A percentile compares a stretch with the other conserved stretches of the same genome.
Evolutionary conservation across 2,888 invertebrate species (phyloP).

Genomic region (Desoria tigrina): DNA sequence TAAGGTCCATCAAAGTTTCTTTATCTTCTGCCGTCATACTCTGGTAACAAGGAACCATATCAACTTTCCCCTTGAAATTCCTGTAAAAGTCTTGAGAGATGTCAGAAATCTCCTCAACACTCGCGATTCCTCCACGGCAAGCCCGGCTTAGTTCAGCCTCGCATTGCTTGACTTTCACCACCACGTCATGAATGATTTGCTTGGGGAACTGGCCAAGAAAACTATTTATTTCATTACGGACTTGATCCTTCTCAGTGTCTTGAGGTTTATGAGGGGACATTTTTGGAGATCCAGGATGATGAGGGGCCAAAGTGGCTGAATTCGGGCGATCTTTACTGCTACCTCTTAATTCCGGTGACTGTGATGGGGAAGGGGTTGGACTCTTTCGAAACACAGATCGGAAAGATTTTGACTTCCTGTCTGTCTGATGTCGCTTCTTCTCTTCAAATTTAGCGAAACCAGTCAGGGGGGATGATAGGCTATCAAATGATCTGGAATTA

Average conservation of each 20-base stretch:
- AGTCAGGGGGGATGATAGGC: conserved; percentile 48
- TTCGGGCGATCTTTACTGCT: neutral
- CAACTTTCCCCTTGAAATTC: conserved; percentile 68
- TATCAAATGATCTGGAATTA: conserved; percentile 47
- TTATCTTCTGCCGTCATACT: conserved; percentile 70
- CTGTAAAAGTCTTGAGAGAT: conserved; percentile 88
- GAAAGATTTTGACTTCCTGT: conserved; percentile 75
- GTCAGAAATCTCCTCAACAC: conserved; percentile 84
- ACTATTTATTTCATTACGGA: conserved; percentile 59
- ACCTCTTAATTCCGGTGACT: conserved; percentile 33
- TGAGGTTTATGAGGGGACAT: conserved; percentile 29
- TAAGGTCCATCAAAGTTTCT: conserved; percentile 83
- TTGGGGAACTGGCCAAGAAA: conserved; percentile 58
- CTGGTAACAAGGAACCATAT: conserved; percentile 66
- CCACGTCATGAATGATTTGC: conserved; percentile 65
- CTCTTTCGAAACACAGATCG: conserved; percentile 76
- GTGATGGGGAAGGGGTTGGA: conserved; percentile 57
- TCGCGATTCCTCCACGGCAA: conserved; percentile 56
- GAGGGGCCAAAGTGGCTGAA: conserved; percentile 15
- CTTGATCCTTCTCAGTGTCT: conserved; percentile 55
- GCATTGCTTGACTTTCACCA: conserved; percentile 69
- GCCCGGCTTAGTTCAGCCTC: conserved; percentile 63
- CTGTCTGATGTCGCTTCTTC: conserved; percentile 76
- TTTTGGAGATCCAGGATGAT: conserved; percentile 25
- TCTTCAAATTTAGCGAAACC: conserved; percentile 82